Evolutionary conservation across 2,888 invertebrate species (phyloP).

Genomic region (Eledona agricola): DNA sequence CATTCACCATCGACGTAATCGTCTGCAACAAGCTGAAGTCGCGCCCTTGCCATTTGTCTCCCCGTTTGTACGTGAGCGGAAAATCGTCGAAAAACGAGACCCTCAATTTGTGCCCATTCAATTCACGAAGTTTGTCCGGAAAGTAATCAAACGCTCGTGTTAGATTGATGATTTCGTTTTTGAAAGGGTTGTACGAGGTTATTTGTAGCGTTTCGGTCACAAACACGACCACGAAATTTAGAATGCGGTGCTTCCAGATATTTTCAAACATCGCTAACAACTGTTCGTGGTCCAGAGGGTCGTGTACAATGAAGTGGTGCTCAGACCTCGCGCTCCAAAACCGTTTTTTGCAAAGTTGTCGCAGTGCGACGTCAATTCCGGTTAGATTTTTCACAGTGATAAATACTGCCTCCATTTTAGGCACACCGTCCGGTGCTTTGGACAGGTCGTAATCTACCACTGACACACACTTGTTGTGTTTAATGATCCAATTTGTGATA

Average conservation of each 20-base stretch:
- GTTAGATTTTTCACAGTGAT: constrained; percentile 5
- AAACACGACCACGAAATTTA: constrained; percentile 33
- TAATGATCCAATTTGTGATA: not conserved
- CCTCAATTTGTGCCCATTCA: constrained; percentile 6
- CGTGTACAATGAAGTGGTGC: constrained; percentile 27
- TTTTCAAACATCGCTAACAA: constrained; percentile 11
- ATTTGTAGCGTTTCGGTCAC: constrained; percentile 23
- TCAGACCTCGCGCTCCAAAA: constrained; percentile 4
- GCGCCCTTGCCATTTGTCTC: constrained; percentile 3
- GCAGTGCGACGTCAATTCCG: constrained; percentile 1
- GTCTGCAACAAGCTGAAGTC: constrained; percentile 4
- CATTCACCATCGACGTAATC: constrained; percentile 19
- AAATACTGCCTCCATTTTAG: constrained; percentile 1
- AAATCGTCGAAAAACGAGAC: constrained; percentile 12
- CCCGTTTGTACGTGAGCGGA: constrained; percentile 6
- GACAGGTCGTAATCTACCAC: too few relatives aligned
- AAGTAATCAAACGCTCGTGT: constrained; percentile 3
- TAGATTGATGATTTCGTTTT: constrained; percentile 12
- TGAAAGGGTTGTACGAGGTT: constrained; percentile 32
- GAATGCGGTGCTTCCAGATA: constrained; percentile 33
- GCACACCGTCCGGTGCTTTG: too few relatives aligned
- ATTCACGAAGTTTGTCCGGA: constrained; percentile 13
- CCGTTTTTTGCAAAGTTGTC: not conserved
- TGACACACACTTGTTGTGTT: not conserved
- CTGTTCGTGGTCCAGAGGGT: constrained; percentile 14